phyloP scores from a whole-genome alignment of 2,888 invertebrate genomes.

The Ophion slaviceki region DNA sequence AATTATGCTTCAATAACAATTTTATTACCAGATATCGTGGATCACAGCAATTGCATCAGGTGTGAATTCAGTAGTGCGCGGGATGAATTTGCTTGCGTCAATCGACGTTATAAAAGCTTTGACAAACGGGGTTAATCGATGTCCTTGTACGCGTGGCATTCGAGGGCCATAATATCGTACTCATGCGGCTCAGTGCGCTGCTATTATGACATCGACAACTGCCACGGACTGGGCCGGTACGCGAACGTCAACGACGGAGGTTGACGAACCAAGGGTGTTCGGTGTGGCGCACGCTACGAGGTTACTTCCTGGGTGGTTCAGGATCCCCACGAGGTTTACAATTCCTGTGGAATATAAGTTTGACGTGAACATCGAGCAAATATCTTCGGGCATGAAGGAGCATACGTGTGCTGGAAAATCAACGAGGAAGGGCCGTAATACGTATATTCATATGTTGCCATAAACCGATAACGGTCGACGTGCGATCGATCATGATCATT shows the following conservation, averaged over 20 bases:
- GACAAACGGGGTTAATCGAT: background rate
- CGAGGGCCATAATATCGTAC: background rate
- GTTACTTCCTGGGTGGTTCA: conserved; percentile 75
- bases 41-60: background rate
- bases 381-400: background rate
- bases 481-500: background rate
- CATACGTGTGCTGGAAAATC: background rate
- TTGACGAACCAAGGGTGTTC: conserved; percentile 72
- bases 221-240: conserved; percentile 75
- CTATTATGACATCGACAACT: conserved; percentile 74
- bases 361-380: background rate
- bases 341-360: conserved; percentile 55
- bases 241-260: conserved; percentile 73
- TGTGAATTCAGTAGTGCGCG: background rate
- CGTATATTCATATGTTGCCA: background rate
- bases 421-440: no score
- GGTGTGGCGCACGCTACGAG: conserved; percentile 77
- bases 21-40: background rate
- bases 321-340: conserved; percentile 75
- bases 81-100: background rate
- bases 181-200: conserved; percentile 73
- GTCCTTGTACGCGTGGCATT: background rate
- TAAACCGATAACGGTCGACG: background rate
- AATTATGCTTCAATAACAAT: background rate
- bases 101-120: background rate